These are phyloP conservation scores for Bucorvus abyssinicus DNA, from an alignment of 2,797 vertebrate species.

Conservation along the genomic window DNA sequence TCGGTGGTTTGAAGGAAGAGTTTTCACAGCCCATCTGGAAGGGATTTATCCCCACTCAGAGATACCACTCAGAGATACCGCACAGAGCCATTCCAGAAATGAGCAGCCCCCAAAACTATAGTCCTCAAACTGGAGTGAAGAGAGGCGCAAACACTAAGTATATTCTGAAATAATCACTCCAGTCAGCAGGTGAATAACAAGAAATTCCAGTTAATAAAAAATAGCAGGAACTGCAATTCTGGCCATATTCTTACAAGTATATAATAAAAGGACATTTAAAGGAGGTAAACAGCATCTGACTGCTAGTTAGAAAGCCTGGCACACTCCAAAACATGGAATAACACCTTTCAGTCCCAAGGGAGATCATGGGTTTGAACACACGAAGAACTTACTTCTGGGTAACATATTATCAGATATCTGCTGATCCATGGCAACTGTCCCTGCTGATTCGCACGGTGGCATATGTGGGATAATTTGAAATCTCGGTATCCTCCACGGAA, in stretches of 20 bases:
- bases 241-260: background rate
- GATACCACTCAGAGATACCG: background rate
- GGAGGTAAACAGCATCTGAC: background rate
- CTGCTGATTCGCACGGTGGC: background rate
- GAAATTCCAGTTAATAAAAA: background rate
- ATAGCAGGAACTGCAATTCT: background rate
- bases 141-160: background rate
- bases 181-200: background rate
- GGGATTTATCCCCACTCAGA: conserved; percentile 2
- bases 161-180: background rate
- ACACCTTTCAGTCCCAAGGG: background rate
- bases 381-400: background rate
- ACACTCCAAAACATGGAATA: background rate
- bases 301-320: background rate
- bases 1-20: conserved; percentile 29
- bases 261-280: background rate
- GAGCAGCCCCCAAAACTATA: background rate
- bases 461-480: background rate
- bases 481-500: background rate
- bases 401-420: background rate
- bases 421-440: conserved; percentile 18
- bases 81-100: background rate
- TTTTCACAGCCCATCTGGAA: conserved; percentile 10
- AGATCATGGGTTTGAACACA: background rate
- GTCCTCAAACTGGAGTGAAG: background rate